Conservation (phyloP, 2,113 vertebrate species). For the Solenodon paradoxus region DNA sequence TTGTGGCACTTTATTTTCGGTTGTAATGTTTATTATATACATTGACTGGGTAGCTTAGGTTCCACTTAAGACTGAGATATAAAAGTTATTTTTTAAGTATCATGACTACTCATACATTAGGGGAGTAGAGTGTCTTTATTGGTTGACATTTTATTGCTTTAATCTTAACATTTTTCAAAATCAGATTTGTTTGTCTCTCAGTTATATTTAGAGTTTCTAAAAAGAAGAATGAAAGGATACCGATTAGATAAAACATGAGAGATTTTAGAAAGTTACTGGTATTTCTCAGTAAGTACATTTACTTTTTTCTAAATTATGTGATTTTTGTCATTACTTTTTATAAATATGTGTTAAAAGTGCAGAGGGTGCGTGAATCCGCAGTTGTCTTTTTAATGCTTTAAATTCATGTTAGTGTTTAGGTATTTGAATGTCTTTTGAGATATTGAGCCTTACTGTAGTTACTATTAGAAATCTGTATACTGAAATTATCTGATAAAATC, state of each 20-base stretch:
- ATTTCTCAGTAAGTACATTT: background rate
- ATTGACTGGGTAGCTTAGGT: background rate
- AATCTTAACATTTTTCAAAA: background rate
- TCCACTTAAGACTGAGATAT: background rate
- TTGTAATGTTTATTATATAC: background rate
- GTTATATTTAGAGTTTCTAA: slow-evolving; percentile 16
- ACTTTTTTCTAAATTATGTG: background rate
- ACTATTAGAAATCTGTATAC: background rate
- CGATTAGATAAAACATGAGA: background rate
- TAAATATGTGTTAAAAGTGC: background rate
- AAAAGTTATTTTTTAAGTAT: background rate
- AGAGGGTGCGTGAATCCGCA: background rate
- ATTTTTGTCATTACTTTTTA: slow-evolving; percentile 4
- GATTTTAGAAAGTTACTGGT: background rate
- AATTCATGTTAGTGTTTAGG: background rate
- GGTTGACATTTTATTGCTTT: background rate
- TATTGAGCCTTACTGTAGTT: background rate
- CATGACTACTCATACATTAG: background rate
- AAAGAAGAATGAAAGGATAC: background rate
- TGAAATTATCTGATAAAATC: background rate
- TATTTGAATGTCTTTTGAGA: background rate
- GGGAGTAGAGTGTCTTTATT: background rate
- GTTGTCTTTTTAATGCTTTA: background rate
- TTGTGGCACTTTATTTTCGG: background rate
- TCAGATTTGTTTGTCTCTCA: slow-evolving; percentile 9